Evolutionary conservation across 2,888 invertebrate genomes (phyloP).

Genomic region (Ametastegia equiseti): DNA sequence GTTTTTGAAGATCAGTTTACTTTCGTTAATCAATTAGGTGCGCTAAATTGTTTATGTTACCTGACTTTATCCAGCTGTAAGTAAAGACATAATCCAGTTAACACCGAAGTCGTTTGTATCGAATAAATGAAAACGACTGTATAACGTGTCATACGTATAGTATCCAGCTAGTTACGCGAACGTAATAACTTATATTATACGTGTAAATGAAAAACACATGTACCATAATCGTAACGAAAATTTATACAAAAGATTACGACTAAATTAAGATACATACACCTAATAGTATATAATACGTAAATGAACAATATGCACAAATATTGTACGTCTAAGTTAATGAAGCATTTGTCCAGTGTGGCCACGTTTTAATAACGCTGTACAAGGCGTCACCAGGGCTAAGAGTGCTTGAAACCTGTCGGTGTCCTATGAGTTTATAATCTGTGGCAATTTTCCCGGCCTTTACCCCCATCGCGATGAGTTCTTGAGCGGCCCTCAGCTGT

Average conservation of each 20-base stretch:
- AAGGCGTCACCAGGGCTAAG: slow-evolving; percentile 84
- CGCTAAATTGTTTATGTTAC: background rate
- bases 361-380: slow-evolving; percentile 81
- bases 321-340: background rate
- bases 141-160: background rate
- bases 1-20: background rate
- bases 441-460: slow-evolving; percentile 29
- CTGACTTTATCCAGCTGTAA: background rate
- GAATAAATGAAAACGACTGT: background rate
- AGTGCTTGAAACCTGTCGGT: slow-evolving; percentile 81
- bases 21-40: background rate
- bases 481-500: slow-evolving; percentile 36
- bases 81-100: background rate
- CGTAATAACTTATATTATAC: background rate
- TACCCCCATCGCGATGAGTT: slow-evolving; percentile 41
- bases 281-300: background rate
- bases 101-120: background rate
- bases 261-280: background rate
- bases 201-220: background rate
- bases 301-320: background rate
- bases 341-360: slow-evolving; percentile 81
- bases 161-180: background rate
- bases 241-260: background rate
- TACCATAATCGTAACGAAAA: background rate
- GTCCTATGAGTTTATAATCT: slow-evolving; percentile 57